A percentile compares a stretch with the other conserved stretches of the same genome.
These are phyloP conservation scores for Fulmarus glacialis DNA, from an alignment of 2,113 vertebrate species.

Conservation along the genomic window DNA sequence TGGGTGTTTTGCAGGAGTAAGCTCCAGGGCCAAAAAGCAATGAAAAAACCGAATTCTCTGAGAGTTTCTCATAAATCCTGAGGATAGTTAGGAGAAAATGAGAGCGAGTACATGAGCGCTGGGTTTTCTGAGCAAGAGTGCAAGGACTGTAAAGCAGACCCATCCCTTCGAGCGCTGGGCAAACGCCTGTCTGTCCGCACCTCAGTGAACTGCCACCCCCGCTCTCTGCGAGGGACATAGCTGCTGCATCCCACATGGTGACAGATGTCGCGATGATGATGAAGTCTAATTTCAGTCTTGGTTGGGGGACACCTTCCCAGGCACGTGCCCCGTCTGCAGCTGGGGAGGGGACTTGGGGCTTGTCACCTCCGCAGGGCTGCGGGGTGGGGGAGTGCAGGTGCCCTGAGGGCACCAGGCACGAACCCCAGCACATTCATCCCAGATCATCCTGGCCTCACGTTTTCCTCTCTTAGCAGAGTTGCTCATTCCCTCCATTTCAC, in stretches of 20 bases:
- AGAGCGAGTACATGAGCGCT: rapidly evolving
- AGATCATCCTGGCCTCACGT: background rate
- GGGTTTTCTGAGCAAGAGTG: background rate
- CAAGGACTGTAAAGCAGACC: background rate
- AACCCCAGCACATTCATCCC: rapidly evolving
- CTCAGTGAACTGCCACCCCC: rapidly evolving
- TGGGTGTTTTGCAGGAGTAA: background rate
- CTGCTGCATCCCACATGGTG: rapidly evolving
- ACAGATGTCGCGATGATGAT: rapidly evolving
- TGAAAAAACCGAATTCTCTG: rapidly evolving
- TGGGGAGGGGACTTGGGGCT: background rate
- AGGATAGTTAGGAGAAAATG: background rate
- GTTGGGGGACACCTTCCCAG: background rate
- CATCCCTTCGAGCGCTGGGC: rapidly evolving
- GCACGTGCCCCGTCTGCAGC: rapidly evolving
- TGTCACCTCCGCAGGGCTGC: background rate
- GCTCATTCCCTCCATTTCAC: background rate
- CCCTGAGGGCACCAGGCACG: background rate
- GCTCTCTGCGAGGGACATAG: rapidly evolving
- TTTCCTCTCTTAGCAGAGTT: background rate
- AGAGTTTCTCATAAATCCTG: background rate
- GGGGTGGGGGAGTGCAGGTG: background rate
- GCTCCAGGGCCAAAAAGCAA: background rate
- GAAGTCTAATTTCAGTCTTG: background rate
- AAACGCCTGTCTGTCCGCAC: background rate